phyloP scores from a whole-genome alignment of 2,113 vertebrate species.

The Tympanuchus pallidicinctus region DNA sequence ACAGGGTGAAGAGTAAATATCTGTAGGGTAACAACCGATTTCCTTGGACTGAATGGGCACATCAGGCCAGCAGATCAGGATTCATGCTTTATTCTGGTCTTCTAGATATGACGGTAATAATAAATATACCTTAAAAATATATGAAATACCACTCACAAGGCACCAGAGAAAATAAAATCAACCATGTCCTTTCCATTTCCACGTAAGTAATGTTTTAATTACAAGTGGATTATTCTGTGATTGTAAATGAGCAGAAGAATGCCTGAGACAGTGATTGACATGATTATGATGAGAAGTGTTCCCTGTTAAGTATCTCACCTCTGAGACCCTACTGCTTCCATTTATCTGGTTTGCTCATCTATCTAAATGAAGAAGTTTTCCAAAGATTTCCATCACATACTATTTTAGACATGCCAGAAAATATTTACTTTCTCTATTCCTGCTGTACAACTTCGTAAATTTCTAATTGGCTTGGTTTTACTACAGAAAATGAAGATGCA shows the following conservation, averaged over 20 bases:
- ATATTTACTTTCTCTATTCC: neutral
- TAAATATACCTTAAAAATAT: neutral
- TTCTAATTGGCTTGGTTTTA: accelerated
- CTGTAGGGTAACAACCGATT: neutral
- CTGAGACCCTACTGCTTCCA: neutral
- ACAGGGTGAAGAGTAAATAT: neutral
- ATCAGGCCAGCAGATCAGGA: neutral
- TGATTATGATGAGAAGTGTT: neutral
- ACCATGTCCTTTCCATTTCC: neutral
- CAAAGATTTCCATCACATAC: neutral
- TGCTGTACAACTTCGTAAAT: neutral
- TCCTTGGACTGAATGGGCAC: neutral
- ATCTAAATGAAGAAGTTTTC: accelerated
- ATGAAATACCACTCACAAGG: neutral
- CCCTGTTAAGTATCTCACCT: neutral
- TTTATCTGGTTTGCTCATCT: neutral
- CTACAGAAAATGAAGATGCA: neutral
- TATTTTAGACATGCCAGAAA: neutral
- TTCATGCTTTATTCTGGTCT: neutral
- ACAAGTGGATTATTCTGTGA: neutral
- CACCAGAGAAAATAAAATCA: neutral
- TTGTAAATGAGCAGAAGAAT: neutral
- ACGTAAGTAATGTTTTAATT: neutral
- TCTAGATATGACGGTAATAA: neutral
- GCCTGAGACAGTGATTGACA: accelerated